Evolutionary conservation across 2,888 invertebrate genomes (phyloP), one percentile per base, ranked within the genome.

Genomic region (Branchipolynoe longqiensis): DNA sequence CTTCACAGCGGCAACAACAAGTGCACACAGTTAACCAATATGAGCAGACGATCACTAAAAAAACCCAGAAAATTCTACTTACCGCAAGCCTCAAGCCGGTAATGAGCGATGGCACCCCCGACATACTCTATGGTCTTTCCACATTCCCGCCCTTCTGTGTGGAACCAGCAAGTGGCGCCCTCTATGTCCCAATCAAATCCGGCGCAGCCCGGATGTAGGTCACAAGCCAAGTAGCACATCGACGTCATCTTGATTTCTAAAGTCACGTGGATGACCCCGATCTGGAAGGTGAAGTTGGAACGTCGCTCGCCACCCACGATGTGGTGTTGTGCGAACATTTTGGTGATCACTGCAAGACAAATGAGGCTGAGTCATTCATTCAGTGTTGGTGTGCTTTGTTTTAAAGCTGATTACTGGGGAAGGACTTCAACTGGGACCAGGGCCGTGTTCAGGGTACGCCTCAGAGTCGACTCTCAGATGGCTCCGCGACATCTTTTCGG

Each of bases 211-310:
- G 78, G 78, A 54, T 78, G 78, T 1, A 78, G 78, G 22, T 78
- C 78, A 54, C 78, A 78, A 0, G 78, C 78, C 41, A 78, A 31
- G 78, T 78, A 78, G 48, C 78, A 78, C 78, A 78, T 48, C 12
- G 78, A 78, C 78, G 54, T 48, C 78, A 48, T 78, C 54, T 78
- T 78, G 78, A 78, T 78, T 28, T 78, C 78, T 28, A 78, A 25
- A 18, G 78, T 48, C 28, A 78, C 54, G 25, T 78, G 78, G 48
- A 78, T 54, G 25, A 78, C 78, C 31, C 78, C 78, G n/a, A 78
- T 78, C 28, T 78, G 78, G 78, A 78, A 78, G 54, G 78, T 78
- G 78, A 78, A 78, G 48, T 78, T 78, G 25, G 28, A n/a, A 1
- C 33, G 25, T 1, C 18, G 41, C 14, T 78, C 48, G 1, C 78